Evolutionary conservation across 2,797 vertebrate species (phyloP).

Genomic region (Schizopygopsis pylzovi): DNA sequence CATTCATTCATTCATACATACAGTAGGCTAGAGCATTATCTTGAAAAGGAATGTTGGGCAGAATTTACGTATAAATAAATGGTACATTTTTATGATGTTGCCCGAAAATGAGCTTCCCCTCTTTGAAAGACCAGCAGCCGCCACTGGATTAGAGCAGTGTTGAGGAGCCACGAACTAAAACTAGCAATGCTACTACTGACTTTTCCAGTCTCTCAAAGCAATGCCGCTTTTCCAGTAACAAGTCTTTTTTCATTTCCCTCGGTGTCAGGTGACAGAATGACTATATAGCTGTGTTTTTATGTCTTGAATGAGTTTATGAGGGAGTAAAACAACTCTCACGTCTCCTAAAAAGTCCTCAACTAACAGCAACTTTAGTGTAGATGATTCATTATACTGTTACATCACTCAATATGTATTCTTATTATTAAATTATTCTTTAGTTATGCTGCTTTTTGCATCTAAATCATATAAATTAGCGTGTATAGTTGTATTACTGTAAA

Average conservation of each 20-base stretch:
- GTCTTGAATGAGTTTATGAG: not conserved
- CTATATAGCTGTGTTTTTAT: not conserved
- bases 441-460: not conserved
- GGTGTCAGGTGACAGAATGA: not conserved
- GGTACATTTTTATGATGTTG: too few species aligned
- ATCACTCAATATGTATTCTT: not conserved
- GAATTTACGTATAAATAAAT: too few species aligned
- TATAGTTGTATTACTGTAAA: not conserved
- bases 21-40: too few species aligned
- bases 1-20: too few species aligned
- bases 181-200: not conserved
- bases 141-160: not conserved
- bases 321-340: not conserved
- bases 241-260: not conserved
- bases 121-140: too few species aligned
- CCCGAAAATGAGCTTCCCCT: too few species aligned
- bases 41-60: too few species aligned
- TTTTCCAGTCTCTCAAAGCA: not conserved
- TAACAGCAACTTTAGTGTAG: not conserved
- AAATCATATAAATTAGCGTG: not conserved
- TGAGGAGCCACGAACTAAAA: not conserved
- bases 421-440: not conserved
- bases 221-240: slow-evolving; percentile 8
- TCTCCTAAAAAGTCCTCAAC: not conserved
- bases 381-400: not conserved